These are phyloP conservation scores for Sturnus vulgaris DNA, from an alignment of 2,113 vertebrate genomes.

Conservation along the genomic window DNA sequence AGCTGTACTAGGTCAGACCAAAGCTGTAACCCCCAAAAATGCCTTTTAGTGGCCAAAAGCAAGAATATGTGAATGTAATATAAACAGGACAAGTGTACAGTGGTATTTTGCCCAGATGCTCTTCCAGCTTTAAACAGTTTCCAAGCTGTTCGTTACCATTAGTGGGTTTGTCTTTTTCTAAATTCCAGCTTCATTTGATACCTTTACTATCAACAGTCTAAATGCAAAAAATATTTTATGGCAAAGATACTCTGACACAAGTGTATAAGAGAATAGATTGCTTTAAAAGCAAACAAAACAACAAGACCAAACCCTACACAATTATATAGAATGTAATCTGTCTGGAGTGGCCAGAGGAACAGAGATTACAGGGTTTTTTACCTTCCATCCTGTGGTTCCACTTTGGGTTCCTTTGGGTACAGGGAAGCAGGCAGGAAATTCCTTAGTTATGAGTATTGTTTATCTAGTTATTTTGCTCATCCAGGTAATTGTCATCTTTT, in stretches of 20 bases:
- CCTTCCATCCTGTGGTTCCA: not conserved
- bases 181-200: not conserved
- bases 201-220: not conserved
- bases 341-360: not conserved
- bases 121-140: not conserved
- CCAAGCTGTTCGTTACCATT: not conserved
- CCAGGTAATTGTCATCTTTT: conserved; percentile 14
- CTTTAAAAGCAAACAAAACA: not conserved
- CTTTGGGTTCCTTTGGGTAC: not conserved
- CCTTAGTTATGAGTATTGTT: conserved; percentile 20
- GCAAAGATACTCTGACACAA: not conserved
- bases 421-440: conserved; percentile 39
- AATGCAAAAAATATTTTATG: not conserved
- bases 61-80: not conserved
- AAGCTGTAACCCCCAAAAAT: not conserved
- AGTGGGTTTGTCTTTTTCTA: not conserved
- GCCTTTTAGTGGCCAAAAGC: not conserved
- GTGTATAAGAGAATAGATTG: not conserved
- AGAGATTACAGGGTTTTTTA: not conserved
- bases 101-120: not conserved
- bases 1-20: not conserved
- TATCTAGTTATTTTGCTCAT: conserved; percentile 9
- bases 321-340: not conserved
- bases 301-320: not conserved
- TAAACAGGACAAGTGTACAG: not conserved